Evolutionary conservation across 1,140 invertebrate genomes (phyloP), one percentile per base, ranked within the genome.

Genomic region (Theocolax elegans): DNA sequence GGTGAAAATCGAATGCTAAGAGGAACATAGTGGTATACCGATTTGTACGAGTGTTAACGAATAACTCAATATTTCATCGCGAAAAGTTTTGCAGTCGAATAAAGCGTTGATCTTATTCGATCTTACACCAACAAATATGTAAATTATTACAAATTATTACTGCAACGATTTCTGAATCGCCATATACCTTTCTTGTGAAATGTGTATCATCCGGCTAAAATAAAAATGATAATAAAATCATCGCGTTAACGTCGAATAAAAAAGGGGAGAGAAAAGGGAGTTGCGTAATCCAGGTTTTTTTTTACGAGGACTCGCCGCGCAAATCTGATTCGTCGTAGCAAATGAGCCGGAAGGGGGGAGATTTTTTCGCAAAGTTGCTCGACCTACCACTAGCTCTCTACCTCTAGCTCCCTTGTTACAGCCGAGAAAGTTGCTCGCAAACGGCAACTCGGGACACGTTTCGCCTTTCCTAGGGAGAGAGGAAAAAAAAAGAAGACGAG

Each of bases 351-450:
- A 56, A 66, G 27, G 9, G 40, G 31, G 3, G 31, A 56, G 38
- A 66, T 66, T 42, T 56, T 67, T 58, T 29, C 49, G 10, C 17
- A 21, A 19, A 51, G 13, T 53, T 19, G 7, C n/a, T 25, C 56
- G 56, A 12, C 12, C 56, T 15, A 13, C 35, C 13, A 17, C n/a
- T n/a, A n/a, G 7, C 8, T 13, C n/a, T 17, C 15, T 54, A 17
- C 31, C 10, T 51, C 23, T 2, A 31, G 31, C 21, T 35, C 9
- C 9, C 6, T 19, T 17, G 1, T 17, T 27, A 56, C 1, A 1
- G 8, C 8, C n/a, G 40, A 3, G 17, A 58, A 48, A 67, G 13
- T 67, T 67, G 53, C 48, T 67, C 38, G 56, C 40, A 35, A 67
- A 48, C 31, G 42, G 23, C 29, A 23, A 13, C 31, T 7, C 53